These are phyloP conservation scores for Syndactyla subalaris DNA, from an alignment of 2,797 vertebrate species.

Conservation along the genomic window DNA sequence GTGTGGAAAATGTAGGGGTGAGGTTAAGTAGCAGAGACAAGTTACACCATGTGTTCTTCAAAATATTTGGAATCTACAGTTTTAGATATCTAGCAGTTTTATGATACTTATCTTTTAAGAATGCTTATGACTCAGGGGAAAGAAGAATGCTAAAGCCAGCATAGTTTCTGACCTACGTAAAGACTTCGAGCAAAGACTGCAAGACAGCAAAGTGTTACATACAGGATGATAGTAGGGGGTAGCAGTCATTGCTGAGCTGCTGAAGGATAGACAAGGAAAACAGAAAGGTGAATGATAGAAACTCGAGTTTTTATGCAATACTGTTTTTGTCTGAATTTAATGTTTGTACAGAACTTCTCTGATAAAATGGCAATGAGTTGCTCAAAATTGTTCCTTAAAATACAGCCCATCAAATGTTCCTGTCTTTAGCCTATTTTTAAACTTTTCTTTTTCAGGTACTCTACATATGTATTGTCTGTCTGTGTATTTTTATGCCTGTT, in stretches of 20 bases:
- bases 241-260: background rate
- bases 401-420: background rate
- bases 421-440: background rate
- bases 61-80: conserved; percentile 16
- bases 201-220: background rate
- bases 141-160: conserved; percentile 17
- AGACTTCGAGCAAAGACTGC: background rate
- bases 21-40: background rate
- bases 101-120: conserved; percentile 14
- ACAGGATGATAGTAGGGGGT: background rate
- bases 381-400: background rate
- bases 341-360: background rate
- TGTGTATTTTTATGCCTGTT: background rate
- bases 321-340: background rate
- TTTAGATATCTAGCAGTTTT: background rate
- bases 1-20: background rate
- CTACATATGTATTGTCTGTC: background rate
- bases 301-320: background rate
- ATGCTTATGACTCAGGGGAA: background rate
- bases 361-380: background rate
- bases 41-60: background rate
- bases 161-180: background rate
- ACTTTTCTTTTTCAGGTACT: background rate
- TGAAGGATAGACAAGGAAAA: background rate
- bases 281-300: background rate